Base-by-base conservation (phyloP, 2,113 vertebrate genomes). In the Miniopterus natalensis region DNA sequence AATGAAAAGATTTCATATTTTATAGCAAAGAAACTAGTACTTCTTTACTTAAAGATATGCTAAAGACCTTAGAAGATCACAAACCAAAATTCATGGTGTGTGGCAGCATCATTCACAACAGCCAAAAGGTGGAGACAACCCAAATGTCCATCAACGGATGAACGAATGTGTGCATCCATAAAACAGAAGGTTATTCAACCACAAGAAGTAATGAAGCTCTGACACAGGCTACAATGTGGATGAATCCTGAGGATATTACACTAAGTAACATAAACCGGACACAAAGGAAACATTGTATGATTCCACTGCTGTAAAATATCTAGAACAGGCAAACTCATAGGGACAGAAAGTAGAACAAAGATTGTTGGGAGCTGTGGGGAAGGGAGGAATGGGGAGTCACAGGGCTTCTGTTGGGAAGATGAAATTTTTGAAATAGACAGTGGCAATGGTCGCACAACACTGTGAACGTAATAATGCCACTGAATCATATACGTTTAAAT, bases 1-100 rank as follows among this genome's bases (percentile, higher is more conserved):
- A 84, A 65, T 79, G 11, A 92, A 74, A 90, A 89, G 1, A 66
- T n/a, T 87, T 92, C 27, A 59, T 71, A 87, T 65, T 83, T 95
- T 94, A 87, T 42, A 75, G 49, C 25, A 84, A 74, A 92, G 78
- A 66, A 86, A 74, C 42, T 73, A 88, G 68, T 36, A 78, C 31
- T 18, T 70, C 27, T 11, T 94, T 49, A 27, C 53, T 68, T 89
- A 75, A 51, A 71, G 5, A 74, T 70, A 40, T 7, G 17, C 27
- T 55, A 12, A 81, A 71, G 70, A 83, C 27, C 12, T 53, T 65
- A 77, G 57, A 74, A 80, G 15, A 71, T 25, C 21, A 71, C 74
- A 79, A n/a, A 77, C 15, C 7, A 40, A 53, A 86, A 83, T 31
- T 59, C 20, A 27, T 17, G 51, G 9, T 17, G 23, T 59, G 42